Conservation (phyloP, 2,113 vertebrate species). For the Pongo abelii region DNA sequence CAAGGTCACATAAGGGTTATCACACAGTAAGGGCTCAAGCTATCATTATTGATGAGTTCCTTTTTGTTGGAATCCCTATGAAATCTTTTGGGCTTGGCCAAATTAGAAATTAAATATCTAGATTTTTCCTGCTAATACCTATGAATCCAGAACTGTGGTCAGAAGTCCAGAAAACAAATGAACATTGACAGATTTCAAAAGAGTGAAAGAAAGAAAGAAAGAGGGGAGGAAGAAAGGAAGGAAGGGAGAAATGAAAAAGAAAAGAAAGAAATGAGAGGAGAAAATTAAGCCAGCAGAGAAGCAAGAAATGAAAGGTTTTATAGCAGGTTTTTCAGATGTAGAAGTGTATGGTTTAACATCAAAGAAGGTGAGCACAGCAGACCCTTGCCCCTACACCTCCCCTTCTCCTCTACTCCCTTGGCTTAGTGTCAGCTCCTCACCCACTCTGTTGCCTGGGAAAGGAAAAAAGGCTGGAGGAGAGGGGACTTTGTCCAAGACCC, state of each 20-base stretch:
- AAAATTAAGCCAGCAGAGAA: background rate
- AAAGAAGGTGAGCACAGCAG: background rate
- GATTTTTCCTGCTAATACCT: background rate
- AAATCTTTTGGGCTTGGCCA: background rate
- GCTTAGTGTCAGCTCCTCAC: background rate
- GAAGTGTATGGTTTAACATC: background rate
- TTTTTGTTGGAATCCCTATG: background rate
- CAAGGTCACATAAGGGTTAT: background rate
- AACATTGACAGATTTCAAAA: background rate
- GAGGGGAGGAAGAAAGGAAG: background rate
- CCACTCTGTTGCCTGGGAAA: too few relatives aligned
- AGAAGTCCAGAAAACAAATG: background rate
- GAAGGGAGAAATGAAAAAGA: background rate
- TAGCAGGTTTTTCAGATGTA: background rate
- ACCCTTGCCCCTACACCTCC: accelerated
- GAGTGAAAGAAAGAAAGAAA: background rate
- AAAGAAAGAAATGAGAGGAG: background rate
- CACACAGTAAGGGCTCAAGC: background rate
- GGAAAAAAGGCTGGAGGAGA: background rate
- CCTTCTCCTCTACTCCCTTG: too few relatives aligned
- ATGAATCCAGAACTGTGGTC: background rate
- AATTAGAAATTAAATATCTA: background rate
- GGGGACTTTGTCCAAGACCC: background rate
- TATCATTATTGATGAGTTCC: background rate
- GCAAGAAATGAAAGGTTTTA: background rate